Evolutionary conservation across 2,888 invertebrate genomes (phyloP).

Genomic region (Lithodes maja): DNA sequence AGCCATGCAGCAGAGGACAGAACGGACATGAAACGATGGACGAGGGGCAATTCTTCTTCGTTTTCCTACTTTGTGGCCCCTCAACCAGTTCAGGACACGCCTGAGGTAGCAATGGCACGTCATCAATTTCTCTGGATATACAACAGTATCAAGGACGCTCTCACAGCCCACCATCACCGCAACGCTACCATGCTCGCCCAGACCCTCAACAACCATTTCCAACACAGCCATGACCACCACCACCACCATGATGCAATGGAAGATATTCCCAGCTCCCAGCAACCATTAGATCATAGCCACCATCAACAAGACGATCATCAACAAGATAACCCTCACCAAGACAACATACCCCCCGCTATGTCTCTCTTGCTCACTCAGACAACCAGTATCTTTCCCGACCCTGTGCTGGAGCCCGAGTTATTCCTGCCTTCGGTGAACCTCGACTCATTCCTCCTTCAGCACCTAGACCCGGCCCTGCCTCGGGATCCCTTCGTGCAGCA

Average conservation of each 20-base stretch:
- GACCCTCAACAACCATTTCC: slow-evolving; percentile 4
- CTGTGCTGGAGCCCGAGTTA: slow-evolving; percentile 37
- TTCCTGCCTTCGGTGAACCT: slow-evolving; percentile 49
- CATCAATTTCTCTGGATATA: slow-evolving; percentile 35
- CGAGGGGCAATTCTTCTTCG: too few species aligned
- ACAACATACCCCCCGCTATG: background rate
- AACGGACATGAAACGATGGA: too few species aligned
- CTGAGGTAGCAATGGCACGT: slow-evolving; percentile 44
- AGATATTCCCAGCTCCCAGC: background rate
- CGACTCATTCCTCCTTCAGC: slow-evolving; percentile 24
- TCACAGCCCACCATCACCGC: slow-evolving; percentile 27
- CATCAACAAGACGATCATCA: slow-evolving; percentile 11
- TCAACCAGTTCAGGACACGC: slow-evolving; percentile 52
- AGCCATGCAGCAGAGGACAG: too few species aligned
- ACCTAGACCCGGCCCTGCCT: slow-evolving; percentile 33
- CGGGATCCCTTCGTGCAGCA: slow-evolving; percentile 42
- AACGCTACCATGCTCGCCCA: background rate
- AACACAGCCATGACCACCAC: background rate
- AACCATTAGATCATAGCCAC: background rate
- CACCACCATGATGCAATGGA: background rate
- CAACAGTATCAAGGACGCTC: slow-evolving; percentile 31
- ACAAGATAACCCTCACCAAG: background rate
- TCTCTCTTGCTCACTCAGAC: background rate
- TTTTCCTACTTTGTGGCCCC: slow-evolving; percentile 53
- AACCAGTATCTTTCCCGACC: slow-evolving; percentile 45